Evolutionary conservation across 2,797 vertebrate species (phyloP).

Genomic region (Phoebastria nigripes): DNA sequence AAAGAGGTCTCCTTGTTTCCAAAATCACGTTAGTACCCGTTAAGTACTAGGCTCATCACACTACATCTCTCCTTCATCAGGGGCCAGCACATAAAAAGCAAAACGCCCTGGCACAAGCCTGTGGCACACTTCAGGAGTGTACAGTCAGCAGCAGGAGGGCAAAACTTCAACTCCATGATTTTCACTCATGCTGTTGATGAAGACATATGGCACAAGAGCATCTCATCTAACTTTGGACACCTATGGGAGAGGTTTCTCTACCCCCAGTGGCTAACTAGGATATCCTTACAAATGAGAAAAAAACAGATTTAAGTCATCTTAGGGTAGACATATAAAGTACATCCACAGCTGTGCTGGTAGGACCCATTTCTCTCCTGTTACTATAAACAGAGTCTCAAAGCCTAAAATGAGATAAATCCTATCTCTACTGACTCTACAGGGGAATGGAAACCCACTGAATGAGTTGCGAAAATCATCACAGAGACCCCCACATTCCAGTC

Average conservation of each 20-base stretch:
- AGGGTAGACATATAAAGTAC: neutral
- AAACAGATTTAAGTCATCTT: neutral
- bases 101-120: neutral
- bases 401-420: neutral
- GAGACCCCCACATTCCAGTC: neutral
- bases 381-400: neutral
- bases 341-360: neutral
- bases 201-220: neutral
- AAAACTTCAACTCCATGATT: neutral
- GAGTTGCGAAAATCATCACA: neutral
- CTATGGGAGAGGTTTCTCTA: neutral
- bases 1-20: neutral
- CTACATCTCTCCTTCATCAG: neutral
- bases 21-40: neutral
- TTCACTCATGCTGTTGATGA: neutral
- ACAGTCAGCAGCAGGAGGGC: neutral
- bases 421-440: neutral
- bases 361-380: neutral
- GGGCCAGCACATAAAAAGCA: neutral
- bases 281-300: neutral
- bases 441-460: neutral
- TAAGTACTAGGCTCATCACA: neutral
- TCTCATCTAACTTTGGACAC: neutral
- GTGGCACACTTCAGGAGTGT: neutral
- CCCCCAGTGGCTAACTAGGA: neutral